Percentiles rank a stretch among this genome's conserved stretches.
Conservation (phyloP, 2,888 invertebrate genomes). For the Suillia variegata region DNA sequence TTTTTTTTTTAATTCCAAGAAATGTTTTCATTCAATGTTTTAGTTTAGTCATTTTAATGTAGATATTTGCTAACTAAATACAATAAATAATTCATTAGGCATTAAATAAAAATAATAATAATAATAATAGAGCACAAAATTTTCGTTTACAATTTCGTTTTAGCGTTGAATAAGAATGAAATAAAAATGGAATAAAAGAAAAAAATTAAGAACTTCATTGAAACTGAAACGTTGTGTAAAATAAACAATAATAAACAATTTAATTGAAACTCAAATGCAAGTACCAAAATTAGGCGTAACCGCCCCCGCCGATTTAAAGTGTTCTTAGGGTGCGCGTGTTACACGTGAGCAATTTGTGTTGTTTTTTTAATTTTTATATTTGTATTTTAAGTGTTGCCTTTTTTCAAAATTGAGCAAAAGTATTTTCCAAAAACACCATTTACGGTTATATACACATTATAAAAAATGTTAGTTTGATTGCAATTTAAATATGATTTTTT, state of each 20-base stretch:
- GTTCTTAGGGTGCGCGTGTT: too few relatives aligned
- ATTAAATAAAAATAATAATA: conserved; percentile 3
- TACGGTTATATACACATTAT: conserved; percentile 10
- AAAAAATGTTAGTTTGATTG: conserved; percentile 19
- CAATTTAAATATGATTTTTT: neutral
- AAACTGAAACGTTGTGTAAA: conserved; percentile 3
- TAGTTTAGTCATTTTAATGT: neutral
- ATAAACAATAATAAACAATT: too few relatives aligned
- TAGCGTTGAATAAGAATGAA: neutral
- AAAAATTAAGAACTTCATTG: neutral
- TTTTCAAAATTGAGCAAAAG: conserved; percentile 12
- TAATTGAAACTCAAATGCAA: too few relatives aligned
- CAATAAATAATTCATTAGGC: conserved; percentile 25
- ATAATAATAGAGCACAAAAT: neutral
- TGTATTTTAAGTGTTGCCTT: conserved; percentile 3
- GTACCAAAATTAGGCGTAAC: too few relatives aligned
- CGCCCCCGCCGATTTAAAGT: too few relatives aligned
- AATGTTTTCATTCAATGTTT: neutral
- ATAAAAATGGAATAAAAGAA: conserved; percentile 12
- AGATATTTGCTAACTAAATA: conserved; percentile 13
- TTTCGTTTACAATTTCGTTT: neutral
- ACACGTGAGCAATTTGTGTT: too few relatives aligned
- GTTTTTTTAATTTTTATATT: too few relatives aligned
- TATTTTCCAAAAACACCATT: conserved; percentile 7
- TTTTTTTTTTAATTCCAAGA: conserved; percentile 2